These are phyloP conservation scores for Cynodonichthys magdalenae DNA, from an alignment of 2,797 vertebrate genomes.

Conservation along the genomic window DNA sequence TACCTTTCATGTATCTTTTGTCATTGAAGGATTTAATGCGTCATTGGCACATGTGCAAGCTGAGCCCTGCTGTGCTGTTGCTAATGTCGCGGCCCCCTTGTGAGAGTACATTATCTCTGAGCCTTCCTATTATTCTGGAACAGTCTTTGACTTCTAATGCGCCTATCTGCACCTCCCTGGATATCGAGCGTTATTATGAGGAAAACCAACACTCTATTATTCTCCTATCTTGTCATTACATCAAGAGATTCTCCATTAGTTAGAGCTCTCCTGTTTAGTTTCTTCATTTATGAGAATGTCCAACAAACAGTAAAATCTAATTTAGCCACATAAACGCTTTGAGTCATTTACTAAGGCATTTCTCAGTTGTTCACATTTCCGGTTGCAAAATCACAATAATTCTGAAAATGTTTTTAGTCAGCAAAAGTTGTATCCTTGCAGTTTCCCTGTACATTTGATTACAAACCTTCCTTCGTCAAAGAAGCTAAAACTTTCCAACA, in stretches of 20 bases:
- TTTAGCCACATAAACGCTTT: constrained; percentile 12
- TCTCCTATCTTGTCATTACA: constrained; percentile 66
- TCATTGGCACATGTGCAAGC: constrained; percentile 75
- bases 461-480: neutral
- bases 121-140: constrained; percentile 77
- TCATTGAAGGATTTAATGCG: constrained; percentile 81
- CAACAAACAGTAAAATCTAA: constrained; percentile 24
- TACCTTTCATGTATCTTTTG: constrained; percentile 77
- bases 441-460: neutral
- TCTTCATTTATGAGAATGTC: constrained; percentile 59
- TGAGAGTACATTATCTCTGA: constrained; percentile 82
- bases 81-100: constrained; percentile 81
- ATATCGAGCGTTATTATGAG: constrained; percentile 70
- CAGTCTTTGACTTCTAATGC: constrained; percentile 81
- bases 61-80: constrained; percentile 79
- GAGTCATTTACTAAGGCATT: neutral
- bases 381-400: neutral
- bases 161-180: constrained; percentile 72
- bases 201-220: constrained; percentile 77
- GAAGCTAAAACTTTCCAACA: no score
- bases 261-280: constrained; percentile 62
- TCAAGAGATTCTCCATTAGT: constrained; percentile 65
- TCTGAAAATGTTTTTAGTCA: no score
- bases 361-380: neutral
- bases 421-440: no score